Base-by-base conservation (phyloP, 2,797 vertebrate species). In the Serranus cabrilla region DNA sequence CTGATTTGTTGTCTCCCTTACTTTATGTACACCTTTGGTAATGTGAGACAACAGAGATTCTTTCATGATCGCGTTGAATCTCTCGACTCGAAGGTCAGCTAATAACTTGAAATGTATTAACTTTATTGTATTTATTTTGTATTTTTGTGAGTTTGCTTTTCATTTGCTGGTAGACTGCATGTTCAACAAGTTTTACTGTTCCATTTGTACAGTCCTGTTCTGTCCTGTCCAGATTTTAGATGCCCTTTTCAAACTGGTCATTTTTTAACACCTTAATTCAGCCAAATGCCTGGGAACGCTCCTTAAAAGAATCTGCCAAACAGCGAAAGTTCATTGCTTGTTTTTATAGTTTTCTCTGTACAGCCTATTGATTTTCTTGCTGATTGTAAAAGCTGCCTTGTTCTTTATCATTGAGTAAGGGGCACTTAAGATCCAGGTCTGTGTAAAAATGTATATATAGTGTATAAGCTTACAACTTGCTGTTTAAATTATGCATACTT, bases 401-500 rank as follows among this genome's bases (percentile, higher is more conserved):
- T 93, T 92, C 84, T 88, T 92, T 87, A 85, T 92, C 85, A 86
- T 72, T 86, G 80, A 90, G 84, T 93, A 83, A 89, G 90, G 91
- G 90, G 90, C 87, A 87, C 85, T 90, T 87, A 83, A 84, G 87
- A 91, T 92, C 91, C 94, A 94, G 92, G 91, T 94, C 79, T 91
- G 81, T 94, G 93, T 94, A 94, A 91, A 94, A 93, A 94, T 94
- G 92, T 94, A 92, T 67, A 93, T 93, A 91, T 80, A 90, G 87
- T 89, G 87, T 93, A 93, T 93, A 94, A 91, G 87, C 93, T 89
- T 93, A 91, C 79, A 82, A 93, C 89, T 93, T 85, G 89, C 92
- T 94, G 92, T 94, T 93, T 94, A 94, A 94, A 94, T 94, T 94
- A 95, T 95, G 94, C 93, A 95, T 95, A 94, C 92, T 94, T 94